Percentiles rank a stretch among this genome's conserved stretches.
These are phyloP conservation scores for Heliconius congener DNA, from an alignment of 1,140 invertebrate genomes.

Conservation along the genomic window DNA sequence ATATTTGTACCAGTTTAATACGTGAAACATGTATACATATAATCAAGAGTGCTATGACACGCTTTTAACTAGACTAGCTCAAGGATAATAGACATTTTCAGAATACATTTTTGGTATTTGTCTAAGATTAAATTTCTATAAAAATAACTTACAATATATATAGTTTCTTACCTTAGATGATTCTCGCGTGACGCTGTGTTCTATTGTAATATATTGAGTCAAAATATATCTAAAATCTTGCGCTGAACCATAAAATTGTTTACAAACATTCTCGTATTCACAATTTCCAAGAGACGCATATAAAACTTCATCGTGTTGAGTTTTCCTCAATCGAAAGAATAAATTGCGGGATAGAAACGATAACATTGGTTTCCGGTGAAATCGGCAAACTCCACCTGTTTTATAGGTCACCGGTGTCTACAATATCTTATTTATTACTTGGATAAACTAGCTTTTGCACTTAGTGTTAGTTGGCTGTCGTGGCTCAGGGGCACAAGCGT, in stretches of 20 bases:
- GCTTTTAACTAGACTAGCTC: too few species aligned
- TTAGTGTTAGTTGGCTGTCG: too few species aligned
- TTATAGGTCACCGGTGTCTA: slow-evolving; percentile 22
- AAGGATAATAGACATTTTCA: too few species aligned
- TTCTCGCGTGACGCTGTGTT: background rate
- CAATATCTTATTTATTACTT: background rate
- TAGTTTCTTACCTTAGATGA: background rate
- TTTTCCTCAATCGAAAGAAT: slow-evolving; percentile 31
- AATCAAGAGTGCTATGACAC: too few species aligned
- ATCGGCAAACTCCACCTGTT: slow-evolving; percentile 15
- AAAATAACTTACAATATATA: background rate
- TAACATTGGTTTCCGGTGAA: slow-evolving; percentile 28
- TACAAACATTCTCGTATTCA: background rate
- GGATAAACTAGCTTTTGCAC: too few species aligned
- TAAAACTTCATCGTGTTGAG: background rate
- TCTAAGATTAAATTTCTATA: background rate
- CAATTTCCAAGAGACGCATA: slow-evolving; percentile 29
- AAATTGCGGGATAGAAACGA: slow-evolving; percentile 16
- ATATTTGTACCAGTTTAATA: too few species aligned
- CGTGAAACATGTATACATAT: too few species aligned
- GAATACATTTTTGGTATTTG: too few species aligned
- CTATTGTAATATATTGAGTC: background rate
- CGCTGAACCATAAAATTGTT: background rate
- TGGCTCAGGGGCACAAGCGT: too few species aligned
- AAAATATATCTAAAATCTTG: background rate